Evolutionary conservation across 1,140 invertebrate species (phyloP), one percentile per base, ranked within the genome.

Genomic region (Bursaphelenchus mucronatus): DNA sequence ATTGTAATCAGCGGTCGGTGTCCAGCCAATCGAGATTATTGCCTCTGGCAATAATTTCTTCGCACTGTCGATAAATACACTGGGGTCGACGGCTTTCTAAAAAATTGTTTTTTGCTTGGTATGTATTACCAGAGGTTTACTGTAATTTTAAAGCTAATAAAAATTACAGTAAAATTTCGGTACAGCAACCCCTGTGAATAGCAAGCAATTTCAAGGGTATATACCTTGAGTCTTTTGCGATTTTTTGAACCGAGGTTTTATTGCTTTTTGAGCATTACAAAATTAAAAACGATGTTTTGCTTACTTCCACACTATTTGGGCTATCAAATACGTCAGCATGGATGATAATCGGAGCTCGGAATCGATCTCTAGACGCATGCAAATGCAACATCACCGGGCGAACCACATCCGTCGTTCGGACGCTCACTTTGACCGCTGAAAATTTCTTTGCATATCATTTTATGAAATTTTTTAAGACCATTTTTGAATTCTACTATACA

Each of bases 21-120:
- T 72, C 73, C 70, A 71, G 44, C 71, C 70, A 1, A 74, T 51
- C 7, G 74, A 76, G 30, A 74, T 67, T n/a, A 76, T 63, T n/a
- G 73, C 56, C 49, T 74, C 74, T 17, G 71, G 71, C 6, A 74
- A 61, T 7, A 76, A 51, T 43, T 75, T 51, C 4, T 59, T 50
- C 19, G 59, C 69, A 39, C 62, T 68, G 30, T 76, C 63, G 5
- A 74, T 55, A 45, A 74, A 76, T n/a, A 68, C 46, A 40, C 67
- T 44, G 11, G 64, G 50, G 59, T 74, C 71, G 4, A 74, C 71
- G 15, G 71, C 39, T 50, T 68, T 69, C 74, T 73, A 1, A 47
- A 73, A 51, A 13, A n/a, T 51, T 15, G 8, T 21, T 30, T 11
- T 0, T 59, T n/a, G n/a, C n/a, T n/a, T n/a, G n/a, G n/a, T n/a